Evolutionary conservation across 2,888 invertebrate genomes (phyloP), one percentile per base, ranked within the genome.

Genomic region (Eupithecia tripunctaria): DNA sequence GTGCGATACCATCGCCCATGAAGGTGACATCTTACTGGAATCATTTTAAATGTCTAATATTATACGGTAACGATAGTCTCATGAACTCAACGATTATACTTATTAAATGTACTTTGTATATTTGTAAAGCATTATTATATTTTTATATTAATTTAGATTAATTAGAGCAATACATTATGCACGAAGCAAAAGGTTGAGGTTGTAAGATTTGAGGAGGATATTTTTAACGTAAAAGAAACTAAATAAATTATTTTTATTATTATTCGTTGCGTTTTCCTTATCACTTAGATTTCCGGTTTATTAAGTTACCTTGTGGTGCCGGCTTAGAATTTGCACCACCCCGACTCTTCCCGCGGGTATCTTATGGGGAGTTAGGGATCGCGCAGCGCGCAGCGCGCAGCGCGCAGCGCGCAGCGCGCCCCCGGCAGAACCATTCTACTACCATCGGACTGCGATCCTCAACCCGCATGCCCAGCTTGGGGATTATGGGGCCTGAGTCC

Each of bases 241-340:
- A 84, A 89, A 87, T 90, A 91, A 89, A 90, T 85, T 90, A 92
- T 92, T 92, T n/a, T 92, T 82, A 85, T 86, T 85, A 85, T 10
- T 38, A 38, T 7, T 15, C 3, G 6, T 38, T 21, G 25, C 3
- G 15, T 21, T 64, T 64, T 38, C 12, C 36, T 32, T 36, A 32
- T 10, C 21, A 21, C 8, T 1, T 41, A 18, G 15, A 51, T 47
- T 18, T 1, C n/a, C 18, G 18, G 7, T 47, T 43, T 18, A 18
- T 18, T 43, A 43, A 18, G 43, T 43, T 41, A n/a, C n/a, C n/a
- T n/a, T n/a, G n/a, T n/a, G n/a, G n/a, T n/a, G n/a, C n/a, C n/a
- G n/a, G n/a, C n/a, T n/a, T n/a, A n/a, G n/a, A n/a, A n/a, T n/a
- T n/a, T n/a, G n/a, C n/a, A n/a, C n/a, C n/a, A n/a, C n/a, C n/a